phyloP scores from a whole-genome alignment of 2,797 vertebrate species.

The Cyclopterus lumpus region DNA sequence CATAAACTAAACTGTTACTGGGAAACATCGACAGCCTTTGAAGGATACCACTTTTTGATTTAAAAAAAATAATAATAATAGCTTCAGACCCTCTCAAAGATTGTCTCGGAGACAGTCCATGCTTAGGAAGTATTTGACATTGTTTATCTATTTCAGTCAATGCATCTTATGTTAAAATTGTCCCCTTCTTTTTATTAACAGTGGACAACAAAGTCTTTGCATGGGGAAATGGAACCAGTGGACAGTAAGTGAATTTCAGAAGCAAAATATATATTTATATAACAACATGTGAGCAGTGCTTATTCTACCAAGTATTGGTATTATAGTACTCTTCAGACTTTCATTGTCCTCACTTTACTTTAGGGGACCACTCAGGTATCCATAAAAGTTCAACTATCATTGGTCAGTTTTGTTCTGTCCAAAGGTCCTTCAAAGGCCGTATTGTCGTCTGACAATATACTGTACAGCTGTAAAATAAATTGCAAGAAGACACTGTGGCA shows the following conservation, averaged over 20 bases:
- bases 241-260: constrained; percentile 67
- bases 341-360: constrained; percentile 13
- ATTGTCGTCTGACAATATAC: constrained; percentile 6
- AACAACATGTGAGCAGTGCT: neutral
- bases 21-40: constrained; percentile 36
- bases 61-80: neutral
- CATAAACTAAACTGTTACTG: constrained; percentile 45
- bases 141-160: constrained; percentile 1
- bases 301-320: neutral
- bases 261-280: neutral
- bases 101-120: neutral
- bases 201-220: constrained; percentile 68
- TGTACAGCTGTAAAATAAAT: constrained; percentile 19
- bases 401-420: constrained; percentile 16
- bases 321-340: neutral
- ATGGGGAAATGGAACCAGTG: constrained; percentile 71
- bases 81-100: neutral
- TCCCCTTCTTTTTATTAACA: constrained; percentile 43
- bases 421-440: constrained; percentile 15
- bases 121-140: neutral
- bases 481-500: constrained; percentile 29
- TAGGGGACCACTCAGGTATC: constrained; percentile 16
- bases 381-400: constrained; percentile 24
- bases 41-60: constrained; percentile 31
- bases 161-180: neutral